These are phyloP conservation scores for Montipora capricornis DNA, from an alignment of 64 coral and sea anemone genomes.

Conservation along the genomic window DNA sequence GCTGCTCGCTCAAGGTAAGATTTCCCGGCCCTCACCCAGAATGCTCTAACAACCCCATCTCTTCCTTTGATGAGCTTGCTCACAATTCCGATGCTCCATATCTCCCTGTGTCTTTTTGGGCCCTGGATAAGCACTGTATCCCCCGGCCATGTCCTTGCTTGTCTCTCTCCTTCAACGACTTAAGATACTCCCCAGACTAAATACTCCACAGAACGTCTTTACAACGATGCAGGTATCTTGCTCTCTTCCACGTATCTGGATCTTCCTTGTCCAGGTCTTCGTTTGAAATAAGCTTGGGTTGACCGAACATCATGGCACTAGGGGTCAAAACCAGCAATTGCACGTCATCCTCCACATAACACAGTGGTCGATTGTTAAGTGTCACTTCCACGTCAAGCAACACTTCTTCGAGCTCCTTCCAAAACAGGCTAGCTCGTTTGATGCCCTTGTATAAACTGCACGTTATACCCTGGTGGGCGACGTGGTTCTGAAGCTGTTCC, in stretches of 20 bases:
- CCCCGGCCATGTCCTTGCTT: neutral
- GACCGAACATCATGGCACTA: slow-evolving; percentile 11
- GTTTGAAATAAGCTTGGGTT: neutral
- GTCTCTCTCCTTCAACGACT: neutral
- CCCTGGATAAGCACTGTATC: slow-evolving; percentile 1
- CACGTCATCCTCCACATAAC: too few species aligned
- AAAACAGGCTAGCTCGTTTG: too few species aligned
- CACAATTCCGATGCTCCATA: slow-evolving; percentile 15
- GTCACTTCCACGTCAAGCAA: too few species aligned
- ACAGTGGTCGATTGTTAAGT: too few species aligned
- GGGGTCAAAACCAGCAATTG: slow-evolving; percentile 10
- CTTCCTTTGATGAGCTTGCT: neutral
- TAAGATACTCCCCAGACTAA: slow-evolving; percentile 25
- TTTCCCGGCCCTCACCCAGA: neutral
- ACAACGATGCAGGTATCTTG: neutral
- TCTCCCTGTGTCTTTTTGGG: neutral
- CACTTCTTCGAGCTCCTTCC: too few species aligned
- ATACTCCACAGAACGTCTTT: slow-evolving; percentile 35
- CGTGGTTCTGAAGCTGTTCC: too few species aligned
- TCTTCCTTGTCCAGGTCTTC: neutral
- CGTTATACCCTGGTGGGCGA: neutral
- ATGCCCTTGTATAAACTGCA: neutral
- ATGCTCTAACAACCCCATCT: neutral
- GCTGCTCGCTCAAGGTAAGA: neutral
- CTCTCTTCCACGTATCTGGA: neutral